A percentile compares a stretch with the other conserved stretches of the same genome.
Conservation (phyloP, 2,113 vertebrate species). For the Scomber scombrus region DNA sequence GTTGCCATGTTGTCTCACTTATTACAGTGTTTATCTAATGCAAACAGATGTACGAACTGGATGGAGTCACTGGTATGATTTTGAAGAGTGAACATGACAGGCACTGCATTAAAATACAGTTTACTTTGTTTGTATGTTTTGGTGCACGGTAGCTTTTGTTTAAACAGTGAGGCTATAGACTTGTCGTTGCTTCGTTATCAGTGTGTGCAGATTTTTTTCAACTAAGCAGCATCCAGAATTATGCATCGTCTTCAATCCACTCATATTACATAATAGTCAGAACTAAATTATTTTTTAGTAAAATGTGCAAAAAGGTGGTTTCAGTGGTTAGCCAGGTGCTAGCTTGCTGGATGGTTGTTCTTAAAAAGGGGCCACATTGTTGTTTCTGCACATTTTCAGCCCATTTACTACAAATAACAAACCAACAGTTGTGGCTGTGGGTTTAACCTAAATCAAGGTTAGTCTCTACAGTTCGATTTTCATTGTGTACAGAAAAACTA, state of each 20-base stretch:
- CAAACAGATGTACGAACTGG: constrained; percentile 14
- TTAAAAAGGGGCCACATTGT: background rate
- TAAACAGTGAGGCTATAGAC: background rate
- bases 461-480: too few species aligned
- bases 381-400: background rate
- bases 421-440: background rate
- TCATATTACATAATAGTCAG: constrained; percentile 15
- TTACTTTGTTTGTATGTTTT: background rate
- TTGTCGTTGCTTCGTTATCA: too few species aligned
- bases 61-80: background rate
- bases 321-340: background rate
- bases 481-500: background rate
- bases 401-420: background rate
- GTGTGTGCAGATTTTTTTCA: too few species aligned
- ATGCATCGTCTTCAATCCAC: background rate
- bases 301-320: background rate
- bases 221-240: background rate
- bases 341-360: too few species aligned
- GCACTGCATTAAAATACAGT: background rate
- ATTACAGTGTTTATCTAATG: background rate
- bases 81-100: background rate
- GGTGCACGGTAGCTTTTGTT: background rate
- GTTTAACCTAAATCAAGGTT: background rate
- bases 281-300: background rate
- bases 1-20: background rate